Conservation (phyloP, 2,888 invertebrate genomes). For the Metallyticus violacea region DNA sequence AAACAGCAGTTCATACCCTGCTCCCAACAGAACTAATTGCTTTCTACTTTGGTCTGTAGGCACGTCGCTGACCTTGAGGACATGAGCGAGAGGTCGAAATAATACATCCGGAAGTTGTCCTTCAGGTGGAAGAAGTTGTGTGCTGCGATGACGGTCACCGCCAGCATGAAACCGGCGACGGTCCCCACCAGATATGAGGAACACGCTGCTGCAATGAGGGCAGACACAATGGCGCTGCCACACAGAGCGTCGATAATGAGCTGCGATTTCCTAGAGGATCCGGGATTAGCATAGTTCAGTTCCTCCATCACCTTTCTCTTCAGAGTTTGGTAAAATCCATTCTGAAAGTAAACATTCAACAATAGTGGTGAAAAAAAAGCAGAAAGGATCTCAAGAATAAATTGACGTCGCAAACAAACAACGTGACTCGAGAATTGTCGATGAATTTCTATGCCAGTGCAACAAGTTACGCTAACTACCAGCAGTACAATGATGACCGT, state of each 20-base stretch:
- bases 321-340: slow-evolving; percentile 57
- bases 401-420: too few species aligned
- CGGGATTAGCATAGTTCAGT: background rate
- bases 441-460: too few species aligned
- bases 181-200: slow-evolving; percentile 42
- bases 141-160: slow-evolving; percentile 56
- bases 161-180: slow-evolving; percentile 56
- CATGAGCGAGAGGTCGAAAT: slow-evolving; percentile 67
- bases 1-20: too few species aligned
- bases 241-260: slow-evolving; percentile 43
- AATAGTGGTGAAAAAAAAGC: background rate
- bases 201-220: slow-evolving; percentile 37
- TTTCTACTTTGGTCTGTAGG: too few species aligned
- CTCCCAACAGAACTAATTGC: too few species aligned
- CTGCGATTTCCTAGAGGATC: background rate
- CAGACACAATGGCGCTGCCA: slow-evolving; percentile 44
- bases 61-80: slow-evolving; percentile 54
- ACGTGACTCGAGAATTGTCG: too few species aligned
- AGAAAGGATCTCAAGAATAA: too few species aligned
- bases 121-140: slow-evolving; percentile 77
- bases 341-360: slow-evolving; percentile 38
- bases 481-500: too few species aligned
- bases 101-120: slow-evolving; percentile 76
- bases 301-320: slow-evolving; percentile 18
- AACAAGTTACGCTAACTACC: too few species aligned